Percentiles rank a stretch among this genome's conserved stretches.
phyloP scores from a whole-genome alignment of 2,888 invertebrate genomes.

The Clunio marinus region DNA sequence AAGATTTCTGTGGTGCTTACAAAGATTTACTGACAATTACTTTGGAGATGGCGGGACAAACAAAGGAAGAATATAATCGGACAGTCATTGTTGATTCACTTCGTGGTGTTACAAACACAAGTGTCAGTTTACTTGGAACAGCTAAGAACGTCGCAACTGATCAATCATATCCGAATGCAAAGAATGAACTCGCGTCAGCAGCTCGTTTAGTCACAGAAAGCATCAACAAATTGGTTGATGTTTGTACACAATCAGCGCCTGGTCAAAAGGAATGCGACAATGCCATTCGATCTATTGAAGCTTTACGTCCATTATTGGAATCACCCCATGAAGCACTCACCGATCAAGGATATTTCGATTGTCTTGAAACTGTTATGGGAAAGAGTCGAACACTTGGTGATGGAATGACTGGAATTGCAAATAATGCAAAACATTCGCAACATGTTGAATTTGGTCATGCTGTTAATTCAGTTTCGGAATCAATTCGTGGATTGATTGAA shows the following conservation, averaged over 20 bases:
- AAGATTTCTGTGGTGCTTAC: constrained; percentile 73
- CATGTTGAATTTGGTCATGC: constrained; percentile 79
- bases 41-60: constrained; percentile 81
- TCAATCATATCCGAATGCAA: constrained; percentile 82
- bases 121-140: constrained; percentile 77
- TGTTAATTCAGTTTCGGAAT: constrained; percentile 76
- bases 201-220: constrained; percentile 88
- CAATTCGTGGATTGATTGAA: constrained; percentile 89
- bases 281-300: constrained; percentile 86
- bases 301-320: constrained; percentile 74
- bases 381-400: constrained; percentile 80
- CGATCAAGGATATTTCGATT: constrained; percentile 88
- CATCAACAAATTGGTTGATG: constrained; percentile 78
- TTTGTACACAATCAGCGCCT: constrained; percentile 76
- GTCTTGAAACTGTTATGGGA: constrained; percentile 83
- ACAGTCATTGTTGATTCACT: constrained; percentile 81
- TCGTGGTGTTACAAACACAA: constrained; percentile 81
- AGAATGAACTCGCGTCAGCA: constrained; percentile 81
- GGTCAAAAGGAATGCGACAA: constrained; percentile 97
- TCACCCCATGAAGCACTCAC: constrained; percentile 84
- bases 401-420: constrained; percentile 93
- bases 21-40: constrained; percentile 71
- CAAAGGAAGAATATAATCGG: constrained; percentile 69
- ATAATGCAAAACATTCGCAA: constrained; percentile 82
- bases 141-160: constrained; percentile 89